These are phyloP conservation scores for Zootermopsis nevadensis DNA, from an alignment of 2,888 invertebrate genomes.

Conservation along the genomic window DNA sequence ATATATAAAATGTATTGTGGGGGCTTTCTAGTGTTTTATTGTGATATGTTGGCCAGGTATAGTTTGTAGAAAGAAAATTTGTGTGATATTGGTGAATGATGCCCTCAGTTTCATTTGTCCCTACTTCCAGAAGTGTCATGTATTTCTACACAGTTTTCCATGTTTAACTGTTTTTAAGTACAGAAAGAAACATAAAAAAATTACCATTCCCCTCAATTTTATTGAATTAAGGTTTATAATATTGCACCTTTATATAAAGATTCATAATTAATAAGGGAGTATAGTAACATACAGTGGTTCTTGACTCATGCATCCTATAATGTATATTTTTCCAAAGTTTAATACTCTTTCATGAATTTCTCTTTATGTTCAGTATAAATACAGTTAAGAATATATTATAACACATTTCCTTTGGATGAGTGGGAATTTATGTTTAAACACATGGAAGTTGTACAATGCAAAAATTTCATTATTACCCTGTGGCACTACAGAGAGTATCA, in stretches of 20 bases:
- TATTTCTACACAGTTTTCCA: too few species aligned
- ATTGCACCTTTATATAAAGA: background rate
- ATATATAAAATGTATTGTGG: background rate
- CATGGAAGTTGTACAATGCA: too few species aligned
- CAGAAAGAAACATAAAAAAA: background rate
- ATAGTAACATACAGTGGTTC: too few species aligned
- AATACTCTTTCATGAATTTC: too few species aligned
- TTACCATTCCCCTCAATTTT: background rate
- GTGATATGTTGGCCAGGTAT: slow-evolving; percentile 11
- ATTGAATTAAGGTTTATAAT: background rate
- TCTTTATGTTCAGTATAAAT: too few species aligned
- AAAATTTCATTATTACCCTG: too few species aligned
- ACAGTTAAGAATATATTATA: too few species aligned
- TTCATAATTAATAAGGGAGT: background rate
- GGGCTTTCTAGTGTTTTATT: background rate
- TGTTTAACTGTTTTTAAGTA: background rate
- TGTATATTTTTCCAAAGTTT: too few species aligned
- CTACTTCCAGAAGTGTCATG: background rate
- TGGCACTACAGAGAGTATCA: too few species aligned
- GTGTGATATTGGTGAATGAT: background rate
- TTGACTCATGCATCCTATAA: too few species aligned
- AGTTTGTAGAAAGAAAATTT: background rate
- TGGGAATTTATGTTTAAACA: too few species aligned
- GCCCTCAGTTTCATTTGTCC: background rate
- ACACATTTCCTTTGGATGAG: too few species aligned